phyloP scores from a whole-genome alignment of 2,797 vertebrate genomes.

The Sciurus carolinensis region DNA sequence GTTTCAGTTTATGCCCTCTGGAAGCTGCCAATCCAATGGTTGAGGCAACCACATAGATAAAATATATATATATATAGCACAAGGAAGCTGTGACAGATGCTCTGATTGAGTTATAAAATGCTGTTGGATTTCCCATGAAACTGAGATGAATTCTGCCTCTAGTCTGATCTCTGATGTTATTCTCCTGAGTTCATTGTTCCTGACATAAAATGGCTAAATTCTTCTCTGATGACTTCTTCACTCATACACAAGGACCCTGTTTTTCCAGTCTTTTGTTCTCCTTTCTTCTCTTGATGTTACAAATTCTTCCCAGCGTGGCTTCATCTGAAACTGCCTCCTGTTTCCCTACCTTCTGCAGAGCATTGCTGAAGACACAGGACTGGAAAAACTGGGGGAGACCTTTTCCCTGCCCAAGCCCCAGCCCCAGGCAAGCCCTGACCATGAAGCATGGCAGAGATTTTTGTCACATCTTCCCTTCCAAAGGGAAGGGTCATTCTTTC shows the following conservation, averaged over 20 bases:
- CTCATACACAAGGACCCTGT: not conserved
- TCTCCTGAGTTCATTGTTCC: conserved; percentile 13
- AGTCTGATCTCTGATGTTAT: not conserved
- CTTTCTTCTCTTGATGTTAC: not conserved
- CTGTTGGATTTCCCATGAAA: not conserved
- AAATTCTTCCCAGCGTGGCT: not conserved
- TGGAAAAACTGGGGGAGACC: not conserved
- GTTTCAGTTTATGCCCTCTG: not conserved
- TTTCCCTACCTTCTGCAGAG: not conserved
- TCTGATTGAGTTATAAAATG: fast-evolving
- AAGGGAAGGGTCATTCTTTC: not conserved
- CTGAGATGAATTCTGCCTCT: not conserved
- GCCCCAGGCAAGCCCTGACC: not conserved
- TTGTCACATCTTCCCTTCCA: not conserved
- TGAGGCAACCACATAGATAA: not conserved
- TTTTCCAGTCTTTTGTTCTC: not conserved
- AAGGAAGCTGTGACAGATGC: not conserved
- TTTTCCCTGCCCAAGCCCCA: not conserved
- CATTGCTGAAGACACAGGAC: not conserved
- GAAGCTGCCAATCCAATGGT: not conserved
- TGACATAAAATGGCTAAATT: not conserved
- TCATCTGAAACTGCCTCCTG: not conserved
- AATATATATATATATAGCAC: not conserved
- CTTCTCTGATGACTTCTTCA: not conserved
- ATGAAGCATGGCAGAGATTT: fast-evolving